Conservation (phyloP, 2,797 vertebrate species). For the Neomorphus geoffroyi region DNA sequence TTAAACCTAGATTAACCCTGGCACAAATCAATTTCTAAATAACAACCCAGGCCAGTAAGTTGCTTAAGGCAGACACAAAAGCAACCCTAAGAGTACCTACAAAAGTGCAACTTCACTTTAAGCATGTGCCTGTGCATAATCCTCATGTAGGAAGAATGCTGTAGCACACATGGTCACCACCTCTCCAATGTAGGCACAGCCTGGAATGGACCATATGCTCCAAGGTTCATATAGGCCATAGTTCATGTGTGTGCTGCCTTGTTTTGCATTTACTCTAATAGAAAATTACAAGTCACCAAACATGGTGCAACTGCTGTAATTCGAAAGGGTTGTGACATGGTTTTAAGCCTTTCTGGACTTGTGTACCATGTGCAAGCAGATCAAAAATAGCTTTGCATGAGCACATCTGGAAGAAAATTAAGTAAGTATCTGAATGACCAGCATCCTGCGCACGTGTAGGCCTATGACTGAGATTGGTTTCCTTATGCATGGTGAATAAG, state of each 20-base stretch:
- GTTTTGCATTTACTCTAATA: not conserved
- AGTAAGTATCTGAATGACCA: not conserved
- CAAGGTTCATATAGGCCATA: not conserved
- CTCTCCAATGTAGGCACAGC: not conserved
- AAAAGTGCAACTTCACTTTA: not conserved
- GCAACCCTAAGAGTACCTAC: not conserved
- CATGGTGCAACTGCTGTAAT: not conserved
- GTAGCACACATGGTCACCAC: not conserved
- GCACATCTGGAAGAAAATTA: not conserved
- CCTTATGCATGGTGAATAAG: not conserved
- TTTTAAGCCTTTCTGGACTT: not conserved
- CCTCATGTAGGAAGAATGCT: not conserved
- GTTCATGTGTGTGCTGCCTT: accelerated
- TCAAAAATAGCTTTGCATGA: not conserved
- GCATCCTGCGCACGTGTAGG: accelerated
- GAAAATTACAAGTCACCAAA: not conserved
- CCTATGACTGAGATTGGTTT: not conserved
- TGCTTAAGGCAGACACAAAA: not conserved
- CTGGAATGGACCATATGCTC: not conserved
- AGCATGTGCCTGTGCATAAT: not conserved
- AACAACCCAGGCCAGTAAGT: accelerated
- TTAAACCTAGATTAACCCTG: not conserved
- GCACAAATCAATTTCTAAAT: not conserved
- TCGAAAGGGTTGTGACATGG: not conserved
- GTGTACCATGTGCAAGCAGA: accelerated